Conservation (phyloP, 2,797 vertebrate genomes). For the Notolabrus celidotus region DNA sequence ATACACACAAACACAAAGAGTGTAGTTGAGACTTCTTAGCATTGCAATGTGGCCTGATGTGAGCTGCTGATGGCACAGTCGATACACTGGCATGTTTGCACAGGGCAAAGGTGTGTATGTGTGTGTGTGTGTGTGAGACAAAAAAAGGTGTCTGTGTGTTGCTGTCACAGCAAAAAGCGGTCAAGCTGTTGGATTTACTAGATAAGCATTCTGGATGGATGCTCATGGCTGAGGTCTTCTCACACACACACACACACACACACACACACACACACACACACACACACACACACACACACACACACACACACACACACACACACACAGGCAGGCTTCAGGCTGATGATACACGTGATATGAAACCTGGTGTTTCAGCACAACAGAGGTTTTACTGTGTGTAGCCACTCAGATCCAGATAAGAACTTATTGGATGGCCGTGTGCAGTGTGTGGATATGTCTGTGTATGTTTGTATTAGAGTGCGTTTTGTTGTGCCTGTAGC, state of each 20-base stretch:
- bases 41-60: slow-evolving; percentile 41
- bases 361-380: slow-evolving; percentile 68
- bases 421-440: slow-evolving; percentile 55
- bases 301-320: not conserved
- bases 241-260: slow-evolving; percentile 6
- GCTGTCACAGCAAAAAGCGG: slow-evolving; percentile 73
- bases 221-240: slow-evolving; percentile 61
- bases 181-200: slow-evolving; percentile 76
- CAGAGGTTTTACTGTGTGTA: slow-evolving; percentile 64
- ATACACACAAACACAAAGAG: not conserved
- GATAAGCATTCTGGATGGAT: slow-evolving; percentile 78
- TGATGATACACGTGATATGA: slow-evolving; percentile 64
- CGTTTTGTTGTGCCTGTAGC: not conserved
- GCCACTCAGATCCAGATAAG: slow-evolving; percentile 59
- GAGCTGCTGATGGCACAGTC: slow-evolving; percentile 51
- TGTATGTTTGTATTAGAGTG: not conserved
- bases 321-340: slow-evolving; percentile 27
- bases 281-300: not conserved
- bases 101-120: slow-evolving; percentile 10
- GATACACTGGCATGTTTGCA: slow-evolving; percentile 41
- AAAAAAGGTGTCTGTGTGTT: slow-evolving; percentile 50
- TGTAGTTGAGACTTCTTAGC: slow-evolving; percentile 43
- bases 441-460: slow-evolving; percentile 1
- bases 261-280: not conserved
- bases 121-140: slow-evolving; percentile 6